Evolutionary conservation across 1,140 invertebrate genomes (phyloP).

Genomic region (Nasonia vitripennis): DNA sequence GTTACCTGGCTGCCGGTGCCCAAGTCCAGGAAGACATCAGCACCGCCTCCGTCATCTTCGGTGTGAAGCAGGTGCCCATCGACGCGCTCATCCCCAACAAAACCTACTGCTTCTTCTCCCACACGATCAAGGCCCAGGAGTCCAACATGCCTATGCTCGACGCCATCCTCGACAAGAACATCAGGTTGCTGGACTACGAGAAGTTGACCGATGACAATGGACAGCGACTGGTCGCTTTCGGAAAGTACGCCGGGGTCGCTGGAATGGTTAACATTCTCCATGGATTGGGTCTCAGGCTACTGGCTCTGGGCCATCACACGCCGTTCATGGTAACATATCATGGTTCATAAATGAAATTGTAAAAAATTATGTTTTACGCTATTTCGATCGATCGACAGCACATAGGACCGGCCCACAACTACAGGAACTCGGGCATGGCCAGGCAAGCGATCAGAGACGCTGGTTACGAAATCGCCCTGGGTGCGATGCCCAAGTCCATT

Average conservation of each 20-base stretch:
- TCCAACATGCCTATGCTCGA: slow-evolving; percentile 98
- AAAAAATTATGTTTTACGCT: background rate
- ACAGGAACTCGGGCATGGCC: slow-evolving; percentile 97
- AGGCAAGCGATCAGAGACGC: slow-evolving; percentile 97
- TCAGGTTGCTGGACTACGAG: slow-evolving; percentile 98
- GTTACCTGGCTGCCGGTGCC: slow-evolving; percentile 82
- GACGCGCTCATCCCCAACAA: slow-evolving; percentile 95
- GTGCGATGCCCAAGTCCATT: slow-evolving; percentile 98
- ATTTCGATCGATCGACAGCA: slow-evolving; percentile 81
- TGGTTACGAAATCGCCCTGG: slow-evolving; percentile 98
- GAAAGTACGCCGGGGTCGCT: slow-evolving; percentile 98
- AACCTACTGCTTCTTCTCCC: slow-evolving; percentile 99
- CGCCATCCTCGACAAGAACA: slow-evolving; percentile 97
- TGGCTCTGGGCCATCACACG: slow-evolving; percentile 98
- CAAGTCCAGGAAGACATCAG: slow-evolving; percentile 96
- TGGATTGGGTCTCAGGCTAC: slow-evolving; percentile 92
- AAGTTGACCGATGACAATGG: slow-evolving; percentile 93
- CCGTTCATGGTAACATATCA: slow-evolving; percentile 93
- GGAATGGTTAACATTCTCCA: slow-evolving; percentile 99
- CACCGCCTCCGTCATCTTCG: slow-evolving; percentile 96
- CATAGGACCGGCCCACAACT: slow-evolving; percentile 98
- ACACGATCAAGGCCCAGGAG: slow-evolving; percentile 99
- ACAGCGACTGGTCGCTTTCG: slow-evolving; percentile 96
- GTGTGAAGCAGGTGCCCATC: slow-evolving; percentile 97
- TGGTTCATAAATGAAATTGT: no score